Percentiles rank a stretch among this genome's conserved stretches.
Evolutionary conservation across 1,140 invertebrate genomes (phyloP).

Genomic region (Spodoptera frugiperda): DNA sequence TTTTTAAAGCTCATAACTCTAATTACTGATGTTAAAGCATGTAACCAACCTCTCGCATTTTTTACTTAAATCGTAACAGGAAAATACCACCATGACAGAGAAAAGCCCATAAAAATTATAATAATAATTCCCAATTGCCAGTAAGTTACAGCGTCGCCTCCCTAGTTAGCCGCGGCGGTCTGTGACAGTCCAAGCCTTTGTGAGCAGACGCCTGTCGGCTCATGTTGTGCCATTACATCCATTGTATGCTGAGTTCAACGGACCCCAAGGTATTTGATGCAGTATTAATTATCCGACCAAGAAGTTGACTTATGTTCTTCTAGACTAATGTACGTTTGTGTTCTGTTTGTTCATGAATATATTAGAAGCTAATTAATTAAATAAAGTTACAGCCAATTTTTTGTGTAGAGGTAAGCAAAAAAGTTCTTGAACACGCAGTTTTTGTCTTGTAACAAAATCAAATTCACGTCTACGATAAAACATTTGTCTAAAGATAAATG

Average conservation of each 20-base stretch:
- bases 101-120: neutral
- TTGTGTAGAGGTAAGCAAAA: too few relatives aligned
- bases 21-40: too few relatives aligned
- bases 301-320: conserved; percentile 27
- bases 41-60: too few relatives aligned
- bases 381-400: too few relatives aligned
- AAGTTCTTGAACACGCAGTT: too few relatives aligned
- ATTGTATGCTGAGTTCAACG: conserved; percentile 57
- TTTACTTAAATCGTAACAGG: neutral
- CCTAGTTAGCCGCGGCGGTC: conserved; percentile 49
- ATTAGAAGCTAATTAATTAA: neutral
- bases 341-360: neutral
- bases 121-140: conserved; percentile 4
- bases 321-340: neutral
- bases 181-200: conserved; percentile 57
- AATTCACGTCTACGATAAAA: too few relatives aligned
- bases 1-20: too few relatives aligned
- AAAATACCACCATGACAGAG: neutral
- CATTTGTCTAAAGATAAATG: too few relatives aligned
- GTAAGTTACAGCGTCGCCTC: conserved; percentile 43
- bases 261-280: conserved; percentile 46
- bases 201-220: conserved; percentile 53
- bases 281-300: conserved; percentile 49
- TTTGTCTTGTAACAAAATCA: too few relatives aligned
- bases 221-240: conserved; percentile 53